Percentiles rank a stretch among this genome's conserved stretches.
These are phyloP conservation scores for Scaptomyza graminum DNA, from an alignment of 1,140 invertebrate genomes.

Conservation along the genomic window DNA sequence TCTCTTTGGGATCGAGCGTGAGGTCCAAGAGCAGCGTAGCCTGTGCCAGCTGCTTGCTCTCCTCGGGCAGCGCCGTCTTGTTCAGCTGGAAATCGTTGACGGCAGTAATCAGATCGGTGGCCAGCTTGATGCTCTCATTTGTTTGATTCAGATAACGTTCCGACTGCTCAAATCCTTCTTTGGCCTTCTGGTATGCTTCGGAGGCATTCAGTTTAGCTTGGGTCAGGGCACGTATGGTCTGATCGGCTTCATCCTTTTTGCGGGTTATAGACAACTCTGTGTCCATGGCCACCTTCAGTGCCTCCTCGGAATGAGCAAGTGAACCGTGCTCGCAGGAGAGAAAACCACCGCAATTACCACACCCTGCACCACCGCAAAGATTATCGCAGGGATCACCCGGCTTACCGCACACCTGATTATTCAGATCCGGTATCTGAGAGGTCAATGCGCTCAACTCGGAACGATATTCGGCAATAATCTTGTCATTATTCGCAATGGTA, in stretches of 20 bases:
- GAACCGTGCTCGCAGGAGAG: slow-evolving; percentile 95
- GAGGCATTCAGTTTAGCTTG: slow-evolving; percentile 86
- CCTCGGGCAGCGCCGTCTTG: slow-evolving; percentile 90
- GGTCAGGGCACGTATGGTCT: slow-evolving; percentile 85
- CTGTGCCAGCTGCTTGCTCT: slow-evolving; percentile 91
- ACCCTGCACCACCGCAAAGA: slow-evolving; percentile 97
- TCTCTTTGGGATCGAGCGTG: slow-evolving; percentile 92
- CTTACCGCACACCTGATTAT: slow-evolving; percentile 95
- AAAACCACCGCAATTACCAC: slow-evolving; percentile 93
- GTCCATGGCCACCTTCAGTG: slow-evolving; percentile 92
- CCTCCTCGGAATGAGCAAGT: slow-evolving; percentile 92
- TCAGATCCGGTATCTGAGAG: slow-evolving; percentile 91
- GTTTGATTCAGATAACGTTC: slow-evolving; percentile 84
- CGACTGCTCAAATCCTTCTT: slow-evolving; percentile 84
- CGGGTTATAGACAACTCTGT: slow-evolving; percentile 91
- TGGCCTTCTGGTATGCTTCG: slow-evolving; percentile 84
- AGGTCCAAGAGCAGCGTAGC: slow-evolving; percentile 88
- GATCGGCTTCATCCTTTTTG: slow-evolving; percentile 91
- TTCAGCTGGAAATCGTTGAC: slow-evolving; percentile 91
- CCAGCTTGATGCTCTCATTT: slow-evolving; percentile 85
- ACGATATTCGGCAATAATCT: slow-evolving; percentile 87
- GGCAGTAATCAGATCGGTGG: slow-evolving; percentile 86
- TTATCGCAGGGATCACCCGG: slow-evolving; percentile 93
- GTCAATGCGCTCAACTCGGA: slow-evolving; percentile 88
- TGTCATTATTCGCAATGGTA: slow-evolving; percentile 88